Evolutionary conservation across 2,797 vertebrate genomes (phyloP).

Genomic region (Alectoris magna): DNA sequence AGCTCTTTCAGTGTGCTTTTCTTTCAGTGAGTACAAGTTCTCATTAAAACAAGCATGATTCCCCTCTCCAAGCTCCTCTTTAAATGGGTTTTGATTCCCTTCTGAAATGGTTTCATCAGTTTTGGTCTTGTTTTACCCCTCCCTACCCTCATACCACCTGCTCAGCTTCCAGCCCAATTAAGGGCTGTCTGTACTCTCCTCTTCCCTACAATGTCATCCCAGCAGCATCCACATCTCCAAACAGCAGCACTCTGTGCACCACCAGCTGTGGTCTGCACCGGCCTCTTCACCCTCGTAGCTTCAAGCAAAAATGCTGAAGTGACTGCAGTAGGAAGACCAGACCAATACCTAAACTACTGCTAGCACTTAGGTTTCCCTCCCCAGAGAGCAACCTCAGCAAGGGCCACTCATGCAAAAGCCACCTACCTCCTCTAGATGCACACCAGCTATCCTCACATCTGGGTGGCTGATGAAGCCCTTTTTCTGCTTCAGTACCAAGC

Average conservation of each 20-base stretch:
- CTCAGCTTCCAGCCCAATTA: neutral
- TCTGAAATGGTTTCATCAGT: neutral
- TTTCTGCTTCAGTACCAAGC: neutral
- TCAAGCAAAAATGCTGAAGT: neutral
- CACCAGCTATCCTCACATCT: neutral
- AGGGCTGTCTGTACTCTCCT: neutral
- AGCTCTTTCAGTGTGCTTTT: neutral
- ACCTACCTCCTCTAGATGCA: accelerated
- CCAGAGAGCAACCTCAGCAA: neutral
- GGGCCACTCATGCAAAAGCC: neutral
- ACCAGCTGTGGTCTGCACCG: neutral
- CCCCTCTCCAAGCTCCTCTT: neutral
- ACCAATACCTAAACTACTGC: neutral
- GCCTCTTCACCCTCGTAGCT: neutral
- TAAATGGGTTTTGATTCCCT: neutral
- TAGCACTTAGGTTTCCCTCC: accelerated
- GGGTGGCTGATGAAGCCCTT: neutral
- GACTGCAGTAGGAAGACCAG: neutral
- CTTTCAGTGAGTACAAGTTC: neutral
- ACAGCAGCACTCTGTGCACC: neutral
- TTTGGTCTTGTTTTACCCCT: neutral
- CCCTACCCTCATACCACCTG: neutral
- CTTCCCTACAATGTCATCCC: neutral
- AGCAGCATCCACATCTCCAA: neutral
- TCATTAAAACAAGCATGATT: neutral